These are phyloP conservation scores for Nomia melanderi DNA, from an alignment of 1,140 invertebrate genomes.

Conservation along the genomic window DNA sequence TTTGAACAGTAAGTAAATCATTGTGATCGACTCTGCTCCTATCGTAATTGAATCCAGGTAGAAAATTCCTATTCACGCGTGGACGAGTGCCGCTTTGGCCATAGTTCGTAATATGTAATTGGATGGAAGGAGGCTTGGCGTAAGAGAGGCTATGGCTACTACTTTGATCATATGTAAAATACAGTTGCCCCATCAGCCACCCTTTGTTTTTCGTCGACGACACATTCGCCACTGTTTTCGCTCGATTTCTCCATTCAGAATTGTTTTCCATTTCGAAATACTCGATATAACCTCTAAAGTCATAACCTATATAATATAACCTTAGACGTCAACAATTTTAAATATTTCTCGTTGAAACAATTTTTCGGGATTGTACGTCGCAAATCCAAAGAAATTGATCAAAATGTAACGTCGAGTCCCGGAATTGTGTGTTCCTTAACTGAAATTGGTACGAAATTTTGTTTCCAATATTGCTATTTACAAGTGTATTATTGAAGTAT, in stretches of 20 bases:
- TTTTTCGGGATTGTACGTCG: neutral
- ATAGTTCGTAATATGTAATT: conserved; percentile 55
- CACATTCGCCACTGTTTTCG: conserved; percentile 1
- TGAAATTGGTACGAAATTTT: neutral
- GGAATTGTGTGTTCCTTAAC: neutral
- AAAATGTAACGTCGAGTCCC: neutral
- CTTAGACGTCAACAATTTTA: conserved; percentile 72
- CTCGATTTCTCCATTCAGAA: neutral
- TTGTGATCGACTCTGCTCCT: conserved; percentile 35
- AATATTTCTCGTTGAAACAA: conserved; percentile 30
- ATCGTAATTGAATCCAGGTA: conserved; percentile 21
- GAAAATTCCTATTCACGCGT: conserved; percentile 27
- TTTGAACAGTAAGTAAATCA: conserved; percentile 72
- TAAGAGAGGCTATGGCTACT: conserved; percentile 70
- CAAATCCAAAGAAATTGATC: neutral
- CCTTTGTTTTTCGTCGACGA: conserved; percentile 44
- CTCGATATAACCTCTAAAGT: conserved; percentile 56
- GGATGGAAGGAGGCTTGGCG: conserved; percentile 55
- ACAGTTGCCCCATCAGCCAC: conserved; percentile 34
- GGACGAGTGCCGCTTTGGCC: neutral
- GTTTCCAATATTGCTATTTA: neutral
- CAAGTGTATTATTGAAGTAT: conserved; percentile 11
- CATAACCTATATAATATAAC: conserved; percentile 79
- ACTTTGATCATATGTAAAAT: conserved; percentile 62
- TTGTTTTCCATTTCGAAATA: conserved; percentile 20